phyloP scores from a whole-genome alignment of 2,113 vertebrate species.

The Cacatua alba region DNA sequence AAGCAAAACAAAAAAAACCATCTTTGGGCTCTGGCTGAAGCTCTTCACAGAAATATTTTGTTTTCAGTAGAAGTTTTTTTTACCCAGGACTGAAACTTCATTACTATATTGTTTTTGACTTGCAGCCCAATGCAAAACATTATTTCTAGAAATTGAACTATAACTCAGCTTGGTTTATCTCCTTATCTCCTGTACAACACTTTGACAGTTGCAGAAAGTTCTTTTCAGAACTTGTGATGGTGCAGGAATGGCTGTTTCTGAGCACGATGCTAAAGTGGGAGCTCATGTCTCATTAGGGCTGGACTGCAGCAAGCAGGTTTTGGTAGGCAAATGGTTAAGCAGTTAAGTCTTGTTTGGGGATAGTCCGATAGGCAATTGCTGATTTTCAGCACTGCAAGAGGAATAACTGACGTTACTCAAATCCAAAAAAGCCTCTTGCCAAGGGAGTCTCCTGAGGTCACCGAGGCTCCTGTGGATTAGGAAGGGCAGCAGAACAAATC shows the following conservation, averaged over 20 bases:
- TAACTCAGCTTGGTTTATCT: background rate
- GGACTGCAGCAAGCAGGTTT: background rate
- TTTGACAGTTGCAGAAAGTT: background rate
- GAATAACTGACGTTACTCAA: background rate
- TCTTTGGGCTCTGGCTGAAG: background rate
- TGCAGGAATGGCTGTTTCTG: background rate
- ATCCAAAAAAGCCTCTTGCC: constrained; percentile 36
- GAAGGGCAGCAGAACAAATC: constrained; percentile 46
- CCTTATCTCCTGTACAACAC: background rate
- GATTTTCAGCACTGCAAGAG: constrained; percentile 8
- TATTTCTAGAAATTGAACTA: background rate
- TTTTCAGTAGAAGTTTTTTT: background rate
- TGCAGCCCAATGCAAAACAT: background rate
- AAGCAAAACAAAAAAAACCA: background rate
- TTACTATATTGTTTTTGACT: background rate
- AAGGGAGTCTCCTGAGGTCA: constrained; percentile 37
- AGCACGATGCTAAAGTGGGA: background rate
- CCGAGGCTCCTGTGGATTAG: constrained; percentile 33
- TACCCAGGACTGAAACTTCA: background rate
- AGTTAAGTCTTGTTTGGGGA: background rate
- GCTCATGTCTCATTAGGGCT: background rate
- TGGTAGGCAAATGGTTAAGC: background rate
- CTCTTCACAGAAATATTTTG: background rate
- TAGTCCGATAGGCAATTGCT: background rate
- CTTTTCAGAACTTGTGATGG: background rate